Percentiles rank a stretch among this genome's conserved stretches.
These are phyloP conservation scores for Dorcus parallelipipedus DNA, from an alignment of 2,888 invertebrate genomes.

Conservation along the genomic window DNA sequence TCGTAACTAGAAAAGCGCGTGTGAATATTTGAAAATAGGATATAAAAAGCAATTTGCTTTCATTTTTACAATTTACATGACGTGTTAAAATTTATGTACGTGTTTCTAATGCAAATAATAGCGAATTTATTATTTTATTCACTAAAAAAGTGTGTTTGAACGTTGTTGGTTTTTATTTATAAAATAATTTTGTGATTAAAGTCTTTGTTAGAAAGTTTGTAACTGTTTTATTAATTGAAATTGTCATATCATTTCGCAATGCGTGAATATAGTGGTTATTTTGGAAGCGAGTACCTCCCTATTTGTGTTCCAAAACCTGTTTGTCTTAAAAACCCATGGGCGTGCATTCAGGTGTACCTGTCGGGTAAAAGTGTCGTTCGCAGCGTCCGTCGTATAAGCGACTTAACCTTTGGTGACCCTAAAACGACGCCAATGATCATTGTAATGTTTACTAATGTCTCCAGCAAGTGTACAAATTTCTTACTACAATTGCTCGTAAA, in stretches of 20 bases:
- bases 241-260: not conserved
- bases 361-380: not conserved
- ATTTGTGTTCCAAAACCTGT: conserved; percentile 29
- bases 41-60: too few species aligned
- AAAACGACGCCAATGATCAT: conserved; percentile 26
- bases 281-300: conserved; percentile 15
- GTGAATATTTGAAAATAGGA: too few species aligned
- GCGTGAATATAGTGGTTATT: not conserved
- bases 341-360: conserved; percentile 11
- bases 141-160: too few species aligned
- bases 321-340: conserved; percentile 26
- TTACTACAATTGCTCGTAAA: conserved; percentile 2
- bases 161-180: too few species aligned
- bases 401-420: conserved; percentile 24
- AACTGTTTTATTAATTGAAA: not conserved
- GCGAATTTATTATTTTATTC: too few species aligned
- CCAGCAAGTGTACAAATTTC: conserved; percentile 9
- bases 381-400: not conserved
- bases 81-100: too few species aligned
- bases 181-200: too few species aligned
- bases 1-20: too few species aligned
- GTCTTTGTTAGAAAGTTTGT: conserved; percentile 1
- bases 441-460: conserved; percentile 20
- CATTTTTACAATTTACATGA: too few species aligned
- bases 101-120: too few species aligned